A percentile compares a stretch with the other conserved stretches of the same genome.
phyloP scores from a whole-genome alignment of 2,113 vertebrate species.

The Ammodramus savannarum region DNA sequence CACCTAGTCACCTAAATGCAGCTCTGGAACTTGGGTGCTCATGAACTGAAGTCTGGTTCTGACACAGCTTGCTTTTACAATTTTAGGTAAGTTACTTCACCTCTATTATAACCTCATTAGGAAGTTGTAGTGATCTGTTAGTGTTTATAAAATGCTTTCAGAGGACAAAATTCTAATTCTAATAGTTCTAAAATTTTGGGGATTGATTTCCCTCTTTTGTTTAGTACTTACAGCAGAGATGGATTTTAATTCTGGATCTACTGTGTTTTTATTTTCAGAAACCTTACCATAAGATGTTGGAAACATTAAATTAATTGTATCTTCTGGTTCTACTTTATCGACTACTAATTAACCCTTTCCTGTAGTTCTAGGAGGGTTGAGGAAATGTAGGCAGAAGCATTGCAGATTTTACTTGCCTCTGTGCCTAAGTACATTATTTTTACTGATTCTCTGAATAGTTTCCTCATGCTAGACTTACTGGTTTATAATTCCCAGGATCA shows the following conservation, averaged over 20 bases:
- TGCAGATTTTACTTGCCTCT: background rate
- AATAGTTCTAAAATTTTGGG: background rate
- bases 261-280: background rate
- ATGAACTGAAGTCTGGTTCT: background rate
- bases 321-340: background rate
- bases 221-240: background rate
- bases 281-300: background rate
- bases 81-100: background rate
- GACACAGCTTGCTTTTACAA: background rate
- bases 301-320: background rate
- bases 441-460: background rate
- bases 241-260: background rate
- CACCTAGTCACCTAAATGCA: background rate
- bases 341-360: background rate
- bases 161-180: background rate
- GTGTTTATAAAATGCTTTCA: background rate
- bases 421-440: background rate
- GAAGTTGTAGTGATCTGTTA: background rate
- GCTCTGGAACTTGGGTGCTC: background rate
- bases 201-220: background rate
- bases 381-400: background rate
- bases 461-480: background rate
- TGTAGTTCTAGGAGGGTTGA: background rate
- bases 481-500: constrained; percentile 52
- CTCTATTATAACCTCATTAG: background rate